Percentiles rank a stretch among this genome's conserved stretches.
These are phyloP conservation scores for Polypedilum pembai DNA, from an alignment of 1,140 invertebrate species.

Conservation along the genomic window DNA sequence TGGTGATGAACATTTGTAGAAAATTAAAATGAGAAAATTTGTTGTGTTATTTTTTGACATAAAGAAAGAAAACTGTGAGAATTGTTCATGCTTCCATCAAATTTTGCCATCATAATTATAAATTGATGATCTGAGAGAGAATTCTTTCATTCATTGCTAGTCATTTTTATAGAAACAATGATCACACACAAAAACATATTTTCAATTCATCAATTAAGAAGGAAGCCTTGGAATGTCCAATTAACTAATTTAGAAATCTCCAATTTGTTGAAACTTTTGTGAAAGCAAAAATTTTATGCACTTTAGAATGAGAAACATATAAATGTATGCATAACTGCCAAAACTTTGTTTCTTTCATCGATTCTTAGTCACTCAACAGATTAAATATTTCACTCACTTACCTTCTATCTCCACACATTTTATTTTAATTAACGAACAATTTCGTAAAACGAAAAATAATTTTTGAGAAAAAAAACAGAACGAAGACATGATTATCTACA, in stretches of 20 bases:
- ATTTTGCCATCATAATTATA: conserved; percentile 13
- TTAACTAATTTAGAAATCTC: neutral
- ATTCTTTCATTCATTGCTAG: conserved; percentile 24
- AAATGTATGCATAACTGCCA: conserved; percentile 5
- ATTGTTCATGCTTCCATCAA: conserved; percentile 6
- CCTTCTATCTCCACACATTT: too few species aligned
- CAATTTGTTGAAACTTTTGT: conserved; percentile 10
- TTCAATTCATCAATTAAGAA: neutral
- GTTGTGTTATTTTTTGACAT: conserved; percentile 23
- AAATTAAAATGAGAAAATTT: too few species aligned
- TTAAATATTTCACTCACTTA: neutral
- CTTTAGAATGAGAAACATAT: neutral
- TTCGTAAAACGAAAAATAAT: neutral
- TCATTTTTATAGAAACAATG: conserved; percentile 10
- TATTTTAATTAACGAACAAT: neutral
- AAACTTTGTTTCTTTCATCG: neutral
- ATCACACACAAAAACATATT: neutral
- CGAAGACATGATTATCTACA: conserved; percentile 20
- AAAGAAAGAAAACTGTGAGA: conserved; percentile 7
- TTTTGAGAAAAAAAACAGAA: neutral
- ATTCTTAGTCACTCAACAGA: neutral
- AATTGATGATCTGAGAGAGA: neutral
- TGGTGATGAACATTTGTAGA: conserved; percentile 54
- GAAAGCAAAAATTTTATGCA: neutral
- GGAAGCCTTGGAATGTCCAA: neutral